These are phyloP conservation scores for Linnaemya vulpina DNA, from an alignment of 2,888 invertebrate species.

Conservation along the genomic window DNA sequence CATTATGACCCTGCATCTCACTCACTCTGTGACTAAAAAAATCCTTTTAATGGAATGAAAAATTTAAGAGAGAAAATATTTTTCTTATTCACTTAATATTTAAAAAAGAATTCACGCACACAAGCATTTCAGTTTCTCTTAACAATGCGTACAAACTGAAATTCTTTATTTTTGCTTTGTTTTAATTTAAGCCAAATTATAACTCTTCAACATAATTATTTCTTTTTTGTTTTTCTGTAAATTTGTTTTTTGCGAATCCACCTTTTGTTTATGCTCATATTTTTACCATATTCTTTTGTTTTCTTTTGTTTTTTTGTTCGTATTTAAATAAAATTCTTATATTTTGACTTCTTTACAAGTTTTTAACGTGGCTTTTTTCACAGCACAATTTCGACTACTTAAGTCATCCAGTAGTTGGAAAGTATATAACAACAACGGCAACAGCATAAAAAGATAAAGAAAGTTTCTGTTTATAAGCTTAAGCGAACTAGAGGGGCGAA, in stretches of 20 bases:
- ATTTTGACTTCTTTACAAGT: conserved; percentile 20
- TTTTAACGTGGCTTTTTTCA: conserved; percentile 29
- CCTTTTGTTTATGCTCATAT: conserved; percentile 37
- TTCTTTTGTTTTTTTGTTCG: conserved; percentile 19
- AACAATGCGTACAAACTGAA: conserved; percentile 4
- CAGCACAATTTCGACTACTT: conserved; percentile 14
- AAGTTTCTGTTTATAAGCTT: conserved; percentile 36
- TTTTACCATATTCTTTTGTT: conserved; percentile 23
- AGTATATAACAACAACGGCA: neutral
- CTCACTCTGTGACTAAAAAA: neutral
- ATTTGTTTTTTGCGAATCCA: conserved; percentile 19
- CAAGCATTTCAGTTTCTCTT: neutral
- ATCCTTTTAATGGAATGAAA: conserved; percentile 1
- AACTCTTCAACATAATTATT: conserved; percentile 41
- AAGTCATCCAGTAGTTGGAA: conserved; percentile 33
- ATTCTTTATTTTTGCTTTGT: neutral
- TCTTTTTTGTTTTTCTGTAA: conserved; percentile 5
- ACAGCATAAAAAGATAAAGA: conserved; percentile 5
- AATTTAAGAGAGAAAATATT: neutral
- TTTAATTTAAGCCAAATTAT: conserved; percentile 45
- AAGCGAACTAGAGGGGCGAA: conserved; percentile 18
- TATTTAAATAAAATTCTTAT: neutral
- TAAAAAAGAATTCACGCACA: no score
- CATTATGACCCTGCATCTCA: no score
- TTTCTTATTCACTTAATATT: no score